These are phyloP conservation scores for Leucoraja erinaceus DNA, from an alignment of 2,113 vertebrate species.

Conservation along the genomic window DNA sequence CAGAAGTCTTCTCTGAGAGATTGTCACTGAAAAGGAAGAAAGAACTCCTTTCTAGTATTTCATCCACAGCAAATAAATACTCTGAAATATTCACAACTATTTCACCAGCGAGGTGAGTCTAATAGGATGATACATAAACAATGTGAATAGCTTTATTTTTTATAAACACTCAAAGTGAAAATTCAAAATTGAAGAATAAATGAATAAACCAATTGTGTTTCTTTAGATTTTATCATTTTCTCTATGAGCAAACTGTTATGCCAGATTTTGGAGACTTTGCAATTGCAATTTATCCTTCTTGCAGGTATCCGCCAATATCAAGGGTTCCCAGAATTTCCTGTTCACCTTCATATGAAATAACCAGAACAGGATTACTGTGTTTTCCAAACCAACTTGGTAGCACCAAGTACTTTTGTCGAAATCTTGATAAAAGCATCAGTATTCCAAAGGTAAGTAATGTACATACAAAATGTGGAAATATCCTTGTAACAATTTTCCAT, in stretches of 20 bases:
- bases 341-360: background rate
- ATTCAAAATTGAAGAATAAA: background rate
- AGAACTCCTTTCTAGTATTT: slow-evolving; percentile 1
- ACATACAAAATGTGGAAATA: background rate
- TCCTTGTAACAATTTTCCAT: background rate
- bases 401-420: background rate
- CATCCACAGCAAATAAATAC: background rate
- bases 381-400: background rate
- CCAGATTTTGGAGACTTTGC: background rate
- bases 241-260: background rate
- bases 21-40: background rate
- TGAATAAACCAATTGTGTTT: background rate
- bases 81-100: background rate
- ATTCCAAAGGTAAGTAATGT: slow-evolving; percentile 27
- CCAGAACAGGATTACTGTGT: background rate
- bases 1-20: slow-evolving; percentile 9
- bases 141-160: background rate
- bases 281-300: background rate
- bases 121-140: background rate
- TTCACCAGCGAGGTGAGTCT: slow-evolving; percentile 25
- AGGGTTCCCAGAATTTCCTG: background rate
- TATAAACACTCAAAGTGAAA: background rate
- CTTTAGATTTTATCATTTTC: background rate
- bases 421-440: background rate
- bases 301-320: background rate